Evolutionary conservation across 2,797 vertebrate species (phyloP), one percentile per base, ranked within the genome.

Genomic region (Sphenodon punctatus): DNA sequence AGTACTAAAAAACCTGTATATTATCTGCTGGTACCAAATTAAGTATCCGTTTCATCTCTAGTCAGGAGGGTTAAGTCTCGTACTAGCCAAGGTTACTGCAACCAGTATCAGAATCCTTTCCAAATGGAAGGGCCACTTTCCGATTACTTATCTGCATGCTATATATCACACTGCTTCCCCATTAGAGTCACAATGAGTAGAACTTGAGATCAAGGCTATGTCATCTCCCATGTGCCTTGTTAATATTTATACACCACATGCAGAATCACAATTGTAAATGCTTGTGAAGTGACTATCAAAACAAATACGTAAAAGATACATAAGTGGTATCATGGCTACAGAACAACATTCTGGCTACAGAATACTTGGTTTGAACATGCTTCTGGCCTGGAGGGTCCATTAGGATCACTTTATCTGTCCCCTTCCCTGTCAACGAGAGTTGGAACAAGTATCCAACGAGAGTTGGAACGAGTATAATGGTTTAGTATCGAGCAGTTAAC

Each of bases 231-330:
- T 36, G 53, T 14, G 61, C n/a, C 19, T 30, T 32, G n/a, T 20
- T 22, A 17, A 10, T 10, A 13, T 58, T 32, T 45, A 30, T 9
- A 23, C 13, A 20, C 15, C 13, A 5, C 10, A 34, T 12, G 2
- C 2, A 59, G 56, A 39, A 67, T 41, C 83, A 51, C 46, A 69
- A 48, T 25, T 74, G 65, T 71, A 34, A 72, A 64, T 3, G 3
- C 14, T 8, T 8, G 65, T 78, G 46, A 89, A 63, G 22, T 43
- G 27, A 12, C 45, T 27, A 45, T 27, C 12, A 67, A 59, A n/a
- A 49, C 25, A 65, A 53, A 14, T 3, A 1, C 32, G 13, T 34
- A 2, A n/a, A n/a, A n/a, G 1, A 1, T 56, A 15, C 56, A 60
- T 60, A 23, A 74, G 51, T 27, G 9, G 5, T 43, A 32, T 36